These are phyloP conservation scores for Clupea harengus DNA, from an alignment of 2,113 vertebrate species.

Conservation along the genomic window DNA sequence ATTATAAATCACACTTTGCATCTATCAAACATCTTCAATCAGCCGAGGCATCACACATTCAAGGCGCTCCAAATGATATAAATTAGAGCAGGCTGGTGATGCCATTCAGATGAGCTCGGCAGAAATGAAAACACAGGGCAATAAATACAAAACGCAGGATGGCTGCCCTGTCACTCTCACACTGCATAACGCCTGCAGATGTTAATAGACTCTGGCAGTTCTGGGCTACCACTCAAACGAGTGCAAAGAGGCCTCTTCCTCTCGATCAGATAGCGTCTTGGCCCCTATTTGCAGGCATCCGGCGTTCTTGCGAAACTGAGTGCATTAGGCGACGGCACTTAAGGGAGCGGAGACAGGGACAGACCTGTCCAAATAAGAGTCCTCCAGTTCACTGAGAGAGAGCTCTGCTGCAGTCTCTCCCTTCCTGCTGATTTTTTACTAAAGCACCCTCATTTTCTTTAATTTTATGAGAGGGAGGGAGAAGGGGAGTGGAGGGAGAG, in stretches of 20 bases:
- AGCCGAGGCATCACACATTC: not conserved
- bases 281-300: not conserved
- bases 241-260: not conserved
- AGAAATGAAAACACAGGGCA: not conserved
- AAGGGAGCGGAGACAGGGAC: not conserved
- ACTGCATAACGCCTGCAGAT: not conserved
- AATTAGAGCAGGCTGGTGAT: not conserved
- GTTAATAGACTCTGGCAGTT: not conserved
- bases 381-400: not conserved
- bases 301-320: not conserved
- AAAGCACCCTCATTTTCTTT: not conserved
- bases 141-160: not conserved
- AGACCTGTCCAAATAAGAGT: conserved; percentile 7
- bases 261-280: not conserved
- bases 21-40: not conserved
- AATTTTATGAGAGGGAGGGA: not conserved
- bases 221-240: not conserved
- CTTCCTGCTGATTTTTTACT: not conserved
- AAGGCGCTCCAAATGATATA: not conserved
- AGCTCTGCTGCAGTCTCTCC: not conserved
- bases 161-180: not conserved
- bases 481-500: not conserved
- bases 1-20: not conserved
- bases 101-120: not conserved
- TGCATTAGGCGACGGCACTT: conserved; percentile 4